Conservation (phyloP, 2,113 vertebrate genomes). For the Rhinoderma darwinii region DNA sequence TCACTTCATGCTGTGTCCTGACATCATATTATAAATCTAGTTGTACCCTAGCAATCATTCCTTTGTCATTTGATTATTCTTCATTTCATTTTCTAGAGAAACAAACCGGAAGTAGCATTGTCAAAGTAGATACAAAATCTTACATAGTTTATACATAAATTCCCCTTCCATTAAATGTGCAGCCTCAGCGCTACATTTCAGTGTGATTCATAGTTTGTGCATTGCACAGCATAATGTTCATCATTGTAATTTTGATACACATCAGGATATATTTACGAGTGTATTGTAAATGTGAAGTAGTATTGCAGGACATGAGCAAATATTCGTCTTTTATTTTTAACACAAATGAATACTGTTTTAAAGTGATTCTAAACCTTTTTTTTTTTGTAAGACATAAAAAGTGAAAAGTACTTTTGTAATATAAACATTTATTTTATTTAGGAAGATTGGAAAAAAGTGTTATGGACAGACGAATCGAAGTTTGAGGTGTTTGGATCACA, state of each 20-base stretch:
- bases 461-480: too few species aligned
- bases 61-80: neutral
- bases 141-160: conserved; percentile 19
- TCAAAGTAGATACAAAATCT: conserved; percentile 11
- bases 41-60: neutral
- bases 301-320: neutral
- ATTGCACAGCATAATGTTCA: neutral
- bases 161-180: neutral
- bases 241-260: neutral
- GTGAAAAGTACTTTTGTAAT: neutral
- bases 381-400: neutral
- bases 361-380: neutral
- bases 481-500: too few species aligned
- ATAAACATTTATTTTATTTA: neutral
- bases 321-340: neutral
- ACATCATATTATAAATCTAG: conserved; percentile 26
- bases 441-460: too few species aligned
- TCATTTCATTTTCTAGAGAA: conserved; percentile 15
- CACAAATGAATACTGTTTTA: neutral
- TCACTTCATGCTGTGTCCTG: conserved; percentile 17
- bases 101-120: conserved; percentile 3
- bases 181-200: neutral
- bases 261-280: neutral
- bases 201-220: neutral
- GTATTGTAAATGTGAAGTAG: neutral